A percentile compares a stretch with the other conserved stretches of the same genome.
phyloP scores from a whole-genome alignment of 2,113 vertebrate species.

The Colossoma macropomum region DNA sequence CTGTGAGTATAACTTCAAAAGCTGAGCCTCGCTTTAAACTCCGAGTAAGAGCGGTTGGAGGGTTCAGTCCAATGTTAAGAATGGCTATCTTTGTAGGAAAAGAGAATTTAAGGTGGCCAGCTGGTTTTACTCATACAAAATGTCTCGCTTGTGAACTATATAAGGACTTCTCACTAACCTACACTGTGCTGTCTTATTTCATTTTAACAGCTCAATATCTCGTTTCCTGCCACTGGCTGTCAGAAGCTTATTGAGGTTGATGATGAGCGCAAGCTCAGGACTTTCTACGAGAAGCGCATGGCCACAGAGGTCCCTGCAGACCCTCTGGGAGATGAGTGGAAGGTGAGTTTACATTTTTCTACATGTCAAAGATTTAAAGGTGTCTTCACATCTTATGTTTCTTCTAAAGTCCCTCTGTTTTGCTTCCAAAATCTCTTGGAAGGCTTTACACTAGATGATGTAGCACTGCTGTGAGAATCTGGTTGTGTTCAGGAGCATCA shows the following conservation, averaged over 20 bases:
- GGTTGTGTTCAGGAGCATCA: not conserved
- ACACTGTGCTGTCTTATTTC: not conserved
- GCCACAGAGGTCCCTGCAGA: constrained; percentile 94
- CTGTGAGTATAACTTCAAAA: too few relatives aligned
- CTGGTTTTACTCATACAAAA: too few relatives aligned
- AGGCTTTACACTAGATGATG: too few relatives aligned
- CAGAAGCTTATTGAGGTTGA: constrained; percentile 98
- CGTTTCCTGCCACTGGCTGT: constrained; percentile 97
- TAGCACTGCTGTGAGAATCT: not conserved
- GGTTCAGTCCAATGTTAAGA: too few relatives aligned
- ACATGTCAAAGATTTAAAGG: not conserved
- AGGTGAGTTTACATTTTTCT: constrained; percentile 76
- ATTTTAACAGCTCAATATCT: constrained; percentile 89
- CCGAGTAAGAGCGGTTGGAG: too few relatives aligned
- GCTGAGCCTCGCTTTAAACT: too few relatives aligned
- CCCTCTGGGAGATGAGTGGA: constrained; percentile 96
- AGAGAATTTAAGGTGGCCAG: too few relatives aligned
- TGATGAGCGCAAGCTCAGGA: constrained; percentile 96
- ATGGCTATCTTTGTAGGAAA: too few relatives aligned
- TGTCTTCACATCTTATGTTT: not conserved
- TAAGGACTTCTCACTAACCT: too few relatives aligned
- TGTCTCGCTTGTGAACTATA: too few relatives aligned
- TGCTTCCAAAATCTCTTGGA: too few relatives aligned
- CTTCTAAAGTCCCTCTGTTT: too few relatives aligned
- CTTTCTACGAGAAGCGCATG: constrained; percentile 98